These are phyloP conservation scores for Chironomus striatipennis DNA, from an alignment of 1,140 invertebrate genomes.

Conservation along the genomic window DNA sequence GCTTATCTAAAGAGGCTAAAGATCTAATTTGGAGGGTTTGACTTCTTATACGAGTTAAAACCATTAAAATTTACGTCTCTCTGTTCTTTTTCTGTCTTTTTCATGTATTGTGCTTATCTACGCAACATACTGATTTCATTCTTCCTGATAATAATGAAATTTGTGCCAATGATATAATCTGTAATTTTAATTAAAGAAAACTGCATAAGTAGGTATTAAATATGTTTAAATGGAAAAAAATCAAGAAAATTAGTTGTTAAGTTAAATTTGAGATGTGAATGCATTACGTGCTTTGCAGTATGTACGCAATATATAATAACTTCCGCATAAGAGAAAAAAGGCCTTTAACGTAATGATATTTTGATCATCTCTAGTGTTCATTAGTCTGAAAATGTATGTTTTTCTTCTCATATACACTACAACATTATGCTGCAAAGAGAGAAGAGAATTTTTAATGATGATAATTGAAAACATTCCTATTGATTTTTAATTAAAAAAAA, in stretches of 20 bases:
- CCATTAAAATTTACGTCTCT: too few relatives aligned
- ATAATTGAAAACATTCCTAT: too few relatives aligned
- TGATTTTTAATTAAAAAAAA: too few relatives aligned
- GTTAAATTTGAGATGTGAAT: not conserved
- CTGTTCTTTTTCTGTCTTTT: not conserved
- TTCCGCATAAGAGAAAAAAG: not conserved
- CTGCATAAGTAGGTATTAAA: slow-evolving; percentile 9
- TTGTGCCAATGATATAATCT: slow-evolving; percentile 13
- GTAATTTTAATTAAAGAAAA: not conserved
- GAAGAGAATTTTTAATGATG: too few relatives aligned
- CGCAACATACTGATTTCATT: not conserved
- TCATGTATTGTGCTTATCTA: not conserved
- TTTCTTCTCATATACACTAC: too few relatives aligned
- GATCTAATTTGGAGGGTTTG: too few relatives aligned
- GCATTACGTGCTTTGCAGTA: not conserved
- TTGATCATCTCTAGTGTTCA: too few relatives aligned
- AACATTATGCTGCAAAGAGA: too few relatives aligned
- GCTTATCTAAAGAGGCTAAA: too few relatives aligned
- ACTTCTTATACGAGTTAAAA: too few relatives aligned
- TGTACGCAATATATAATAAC: slow-evolving; percentile 1
- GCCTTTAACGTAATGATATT: too few relatives aligned
- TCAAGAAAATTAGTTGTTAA: slow-evolving; percentile 5
- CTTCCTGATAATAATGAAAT: slow-evolving; percentile 15
- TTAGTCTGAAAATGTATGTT: too few relatives aligned
- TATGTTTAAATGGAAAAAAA: not conserved